Conservation (phyloP, 2,797 vertebrate species). For the Spinibarbus caldwelli region DNA sequence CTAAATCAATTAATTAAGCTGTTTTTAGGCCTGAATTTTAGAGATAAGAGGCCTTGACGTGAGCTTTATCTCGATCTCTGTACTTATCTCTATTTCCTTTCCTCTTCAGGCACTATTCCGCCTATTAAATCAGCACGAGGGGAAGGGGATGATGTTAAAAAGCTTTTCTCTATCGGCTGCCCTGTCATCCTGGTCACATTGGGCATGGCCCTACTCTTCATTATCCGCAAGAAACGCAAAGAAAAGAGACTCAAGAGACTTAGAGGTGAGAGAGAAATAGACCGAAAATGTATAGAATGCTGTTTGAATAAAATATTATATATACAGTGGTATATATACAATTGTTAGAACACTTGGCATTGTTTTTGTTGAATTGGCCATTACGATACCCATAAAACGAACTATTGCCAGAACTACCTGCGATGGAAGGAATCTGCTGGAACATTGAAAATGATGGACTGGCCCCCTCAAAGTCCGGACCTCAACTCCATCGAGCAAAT, state of each 20-base stretch:
- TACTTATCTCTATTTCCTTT: background rate
- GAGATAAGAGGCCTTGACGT: constrained; percentile 20
- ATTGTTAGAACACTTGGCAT: too few species aligned
- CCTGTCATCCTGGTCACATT: constrained; percentile 94
- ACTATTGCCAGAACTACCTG: too few species aligned
- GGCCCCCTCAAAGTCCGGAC: too few species aligned
- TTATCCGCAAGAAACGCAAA: constrained; percentile 96
- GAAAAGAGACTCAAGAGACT: constrained; percentile 96
- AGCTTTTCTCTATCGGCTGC: constrained; percentile 95
- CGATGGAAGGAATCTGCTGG: too few species aligned
- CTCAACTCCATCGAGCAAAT: too few species aligned
- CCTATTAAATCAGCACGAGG: constrained; percentile 96
- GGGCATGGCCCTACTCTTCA: constrained; percentile 91
- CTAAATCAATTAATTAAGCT: constrained; percentile 19
- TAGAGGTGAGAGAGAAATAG: constrained; percentile 78
- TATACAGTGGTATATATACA: background rate
- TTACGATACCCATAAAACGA: too few species aligned
- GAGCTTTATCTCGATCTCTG: background rate
- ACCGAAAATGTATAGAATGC: background rate
- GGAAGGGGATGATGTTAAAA: constrained; percentile 95
- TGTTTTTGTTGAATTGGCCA: too few species aligned
- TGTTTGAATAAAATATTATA: background rate
- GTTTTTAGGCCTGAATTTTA: constrained; percentile 21
- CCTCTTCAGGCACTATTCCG: constrained; percentile 89
- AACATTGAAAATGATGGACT: too few species aligned